Base-by-base conservation (phyloP, 2,888 invertebrate species). In the Conistra vaccinii region DNA sequence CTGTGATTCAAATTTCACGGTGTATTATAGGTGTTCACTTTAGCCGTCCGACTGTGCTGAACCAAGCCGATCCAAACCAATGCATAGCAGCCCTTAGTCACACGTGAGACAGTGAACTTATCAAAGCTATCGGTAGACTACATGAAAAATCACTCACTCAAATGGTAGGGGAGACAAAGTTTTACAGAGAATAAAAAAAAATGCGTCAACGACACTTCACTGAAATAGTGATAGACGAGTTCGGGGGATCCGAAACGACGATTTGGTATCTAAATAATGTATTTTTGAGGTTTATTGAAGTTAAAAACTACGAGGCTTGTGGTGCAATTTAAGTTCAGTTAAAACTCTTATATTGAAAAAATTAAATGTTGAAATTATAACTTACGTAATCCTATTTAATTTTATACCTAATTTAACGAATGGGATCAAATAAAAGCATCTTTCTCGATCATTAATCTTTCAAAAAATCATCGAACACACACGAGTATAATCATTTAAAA, bases 101-200 rank as follows among this genome's bases (percentile, higher is more conserved):
- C 20, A 79, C 45, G 35, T 39, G 35, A 45, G 48, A 32, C 51
- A 53, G 57, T 69, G 63, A 84, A 87, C 81, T 83, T 83, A 80
- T 78, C 69, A 69, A 78, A 76, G 72, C 76, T 51, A 69, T 77
- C 60, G 51, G 71, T 75, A 80, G 76, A 84, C 78, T 82, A 90
- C 91, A 91, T 69, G 90, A 86, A 88, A 91, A 91, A 84, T 90
- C 89, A 90, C 89, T 90, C 85, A 82, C 88, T 81, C 79, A 86
- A 86, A 87, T 85, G 84, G 77, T 75, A 62, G 58, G 63, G 78
- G 71, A 79, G 77, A 82, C 74, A 69, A 85, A 88, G 69, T 87
- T 87, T 87, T 77, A 75, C 80, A 86, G 84, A 85, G 35, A 74
- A 83, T 80, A 87, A 87, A 87, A 66, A 55, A 45, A 80, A 67